Conservation (phyloP, 2,113 vertebrate genomes). For the Phodopus roborovskii region DNA sequence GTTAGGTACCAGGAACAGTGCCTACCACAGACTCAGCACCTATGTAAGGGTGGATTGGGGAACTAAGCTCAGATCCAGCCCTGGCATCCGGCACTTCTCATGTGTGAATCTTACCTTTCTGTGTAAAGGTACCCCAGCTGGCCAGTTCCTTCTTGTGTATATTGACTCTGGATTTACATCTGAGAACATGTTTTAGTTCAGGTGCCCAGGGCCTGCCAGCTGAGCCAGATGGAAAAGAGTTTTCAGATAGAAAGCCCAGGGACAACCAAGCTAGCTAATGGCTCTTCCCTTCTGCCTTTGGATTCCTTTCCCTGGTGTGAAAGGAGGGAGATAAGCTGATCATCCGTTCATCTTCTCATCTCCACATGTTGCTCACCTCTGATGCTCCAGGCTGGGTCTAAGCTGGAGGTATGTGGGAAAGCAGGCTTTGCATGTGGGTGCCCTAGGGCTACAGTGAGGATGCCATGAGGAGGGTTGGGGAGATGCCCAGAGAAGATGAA, state of each 20-base stretch:
- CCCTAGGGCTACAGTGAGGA: too few relatives aligned
- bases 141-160: background rate
- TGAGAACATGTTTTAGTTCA: background rate
- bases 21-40: background rate
- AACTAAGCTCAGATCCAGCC: background rate
- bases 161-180: conserved; percentile 34
- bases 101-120: conserved; percentile 44
- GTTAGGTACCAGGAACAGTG: background rate
- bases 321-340: background rate
- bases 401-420: background rate
- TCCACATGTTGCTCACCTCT: background rate
- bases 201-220: background rate
- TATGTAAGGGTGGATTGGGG: background rate
- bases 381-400: background rate
- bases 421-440: background rate
- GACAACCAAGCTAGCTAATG: fast-evolving
- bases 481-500: background rate
- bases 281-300: background rate
- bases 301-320: background rate
- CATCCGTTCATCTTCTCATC: background rate
- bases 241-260: background rate
- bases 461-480: background rate
- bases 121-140: background rate
- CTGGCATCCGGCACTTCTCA: background rate
- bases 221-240: background rate